Conservation (phyloP, 2,797 vertebrate genomes). For the Novumbra hubbsi region DNA sequence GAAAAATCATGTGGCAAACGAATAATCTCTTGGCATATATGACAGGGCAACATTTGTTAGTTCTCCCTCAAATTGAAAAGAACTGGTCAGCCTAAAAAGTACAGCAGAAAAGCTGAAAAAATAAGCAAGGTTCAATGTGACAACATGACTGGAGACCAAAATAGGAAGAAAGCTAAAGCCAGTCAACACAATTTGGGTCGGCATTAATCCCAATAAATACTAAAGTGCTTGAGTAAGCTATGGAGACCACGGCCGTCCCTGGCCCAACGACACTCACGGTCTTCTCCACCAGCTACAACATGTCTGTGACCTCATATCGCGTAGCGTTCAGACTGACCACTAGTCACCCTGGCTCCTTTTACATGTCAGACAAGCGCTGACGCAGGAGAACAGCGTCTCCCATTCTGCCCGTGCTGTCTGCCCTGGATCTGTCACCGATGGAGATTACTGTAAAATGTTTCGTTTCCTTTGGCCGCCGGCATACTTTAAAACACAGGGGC, state of each 20-base stretch:
- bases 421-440: slow-evolving; percentile 62
- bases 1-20: not conserved
- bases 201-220: too few relatives aligned
- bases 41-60: not conserved
- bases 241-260: not conserved
- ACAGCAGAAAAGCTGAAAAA: not conserved
- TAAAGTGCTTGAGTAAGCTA: too few relatives aligned
- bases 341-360: slow-evolving; percentile 6
- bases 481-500: slow-evolving; percentile 74
- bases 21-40: not conserved
- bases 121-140: not conserved
- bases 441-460: slow-evolving; percentile 65
- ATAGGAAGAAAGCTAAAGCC: not conserved
- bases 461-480: slow-evolving; percentile 67
- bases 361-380: slow-evolving; percentile 10
- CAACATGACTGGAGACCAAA: not conserved
- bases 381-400: slow-evolving; percentile 27
- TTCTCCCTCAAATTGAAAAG: not conserved
- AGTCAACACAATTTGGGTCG: not conserved
- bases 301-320: not conserved
- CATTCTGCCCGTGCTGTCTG: slow-evolving; percentile 47
- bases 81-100: not conserved
- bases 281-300: not conserved
- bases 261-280: not conserved
- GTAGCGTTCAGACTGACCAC: not conserved